Percentiles rank a stretch among this genome's conserved stretches.
Evolutionary conservation across 2,113 vertebrate species (phyloP).

Genomic region (Onychostruthus taczanowskii): DNA sequence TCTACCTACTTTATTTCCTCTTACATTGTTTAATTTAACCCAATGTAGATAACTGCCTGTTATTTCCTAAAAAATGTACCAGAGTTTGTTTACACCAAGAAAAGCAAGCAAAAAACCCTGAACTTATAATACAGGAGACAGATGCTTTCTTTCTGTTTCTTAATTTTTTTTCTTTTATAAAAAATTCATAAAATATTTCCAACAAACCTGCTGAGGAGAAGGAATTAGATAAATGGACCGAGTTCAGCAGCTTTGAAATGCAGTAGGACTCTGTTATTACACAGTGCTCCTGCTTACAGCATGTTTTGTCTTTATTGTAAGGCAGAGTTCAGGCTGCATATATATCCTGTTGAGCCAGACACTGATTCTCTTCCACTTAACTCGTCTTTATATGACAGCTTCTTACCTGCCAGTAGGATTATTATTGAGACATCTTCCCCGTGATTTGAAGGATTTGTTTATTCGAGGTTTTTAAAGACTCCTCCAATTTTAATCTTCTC

Average conservation of each 20-base stretch:
- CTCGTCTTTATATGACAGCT: slow-evolving; percentile 12
- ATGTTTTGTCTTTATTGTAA: slow-evolving; percentile 56
- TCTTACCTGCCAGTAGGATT: slow-evolving; percentile 14
- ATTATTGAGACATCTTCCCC: background rate
- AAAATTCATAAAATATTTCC: background rate
- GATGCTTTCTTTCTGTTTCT: background rate
- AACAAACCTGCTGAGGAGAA: background rate
- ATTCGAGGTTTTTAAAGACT: background rate
- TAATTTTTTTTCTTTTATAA: background rate
- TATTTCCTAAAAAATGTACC: background rate
- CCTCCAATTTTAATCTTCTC: background rate
- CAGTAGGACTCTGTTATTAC: slow-evolving; percentile 14
- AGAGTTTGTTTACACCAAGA: background rate
- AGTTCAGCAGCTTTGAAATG: slow-evolving; percentile 54
- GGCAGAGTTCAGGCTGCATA: slow-evolving; percentile 25
- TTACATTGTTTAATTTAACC: slow-evolving; percentile 19
- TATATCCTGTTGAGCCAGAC: slow-evolving; percentile 17
- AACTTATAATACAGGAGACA: background rate
- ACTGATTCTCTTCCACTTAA: slow-evolving; percentile 14
- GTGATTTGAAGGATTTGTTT: slow-evolving; percentile 9
- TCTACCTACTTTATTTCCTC: background rate
- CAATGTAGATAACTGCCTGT: background rate
- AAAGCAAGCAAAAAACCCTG: background rate
- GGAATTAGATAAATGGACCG: slow-evolving; percentile 44
- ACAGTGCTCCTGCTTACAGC: background rate